A percentile compares a stretch with the other conserved stretches of the same genome.
Conservation (phyloP, 2,113 vertebrate genomes). For the Sorex araneus region DNA sequence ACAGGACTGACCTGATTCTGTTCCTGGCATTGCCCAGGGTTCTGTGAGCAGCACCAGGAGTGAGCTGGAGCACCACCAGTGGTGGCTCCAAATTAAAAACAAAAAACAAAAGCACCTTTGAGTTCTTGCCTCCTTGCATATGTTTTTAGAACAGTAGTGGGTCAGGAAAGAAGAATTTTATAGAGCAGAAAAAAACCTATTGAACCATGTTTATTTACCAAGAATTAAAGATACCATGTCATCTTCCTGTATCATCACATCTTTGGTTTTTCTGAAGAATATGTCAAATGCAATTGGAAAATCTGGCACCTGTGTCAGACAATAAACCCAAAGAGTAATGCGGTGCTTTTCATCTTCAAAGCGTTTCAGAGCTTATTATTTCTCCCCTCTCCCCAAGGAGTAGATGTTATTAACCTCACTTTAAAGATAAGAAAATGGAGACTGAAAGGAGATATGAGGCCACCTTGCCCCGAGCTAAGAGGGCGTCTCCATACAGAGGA, state of each 20-base stretch:
- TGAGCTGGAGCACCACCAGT: too few relatives aligned
- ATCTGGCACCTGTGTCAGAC: not conserved
- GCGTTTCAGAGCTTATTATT: slow-evolving; percentile 65
- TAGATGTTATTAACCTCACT: slow-evolving; percentile 73
- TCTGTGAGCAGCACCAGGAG: too few relatives aligned
- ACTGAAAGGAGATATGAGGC: not conserved
- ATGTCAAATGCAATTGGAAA: not conserved
- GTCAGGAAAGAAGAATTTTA: not conserved
- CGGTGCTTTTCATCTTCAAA: slow-evolving; percentile 75
- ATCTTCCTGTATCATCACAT: not conserved
- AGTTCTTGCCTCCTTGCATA: not conserved
- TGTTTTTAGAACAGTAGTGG: slow-evolving; percentile 34
- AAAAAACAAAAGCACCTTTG: too few relatives aligned
- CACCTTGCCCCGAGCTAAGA: slow-evolving; percentile 43
- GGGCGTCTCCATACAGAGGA: not conserved
- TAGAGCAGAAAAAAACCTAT: not conserved
- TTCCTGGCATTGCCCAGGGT: too few relatives aligned
- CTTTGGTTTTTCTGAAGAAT: not conserved
- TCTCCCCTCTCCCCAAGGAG: slow-evolving; percentile 9
- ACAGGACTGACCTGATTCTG: too few relatives aligned
- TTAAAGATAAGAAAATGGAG: slow-evolving; percentile 77
- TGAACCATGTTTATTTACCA: not conserved
- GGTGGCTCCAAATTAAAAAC: too few relatives aligned
- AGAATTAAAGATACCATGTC: not conserved
- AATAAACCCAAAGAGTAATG: not conserved